These are phyloP conservation scores for Anhinga rufa DNA, from an alignment of 2,113 vertebrate genomes.

Conservation along the genomic window DNA sequence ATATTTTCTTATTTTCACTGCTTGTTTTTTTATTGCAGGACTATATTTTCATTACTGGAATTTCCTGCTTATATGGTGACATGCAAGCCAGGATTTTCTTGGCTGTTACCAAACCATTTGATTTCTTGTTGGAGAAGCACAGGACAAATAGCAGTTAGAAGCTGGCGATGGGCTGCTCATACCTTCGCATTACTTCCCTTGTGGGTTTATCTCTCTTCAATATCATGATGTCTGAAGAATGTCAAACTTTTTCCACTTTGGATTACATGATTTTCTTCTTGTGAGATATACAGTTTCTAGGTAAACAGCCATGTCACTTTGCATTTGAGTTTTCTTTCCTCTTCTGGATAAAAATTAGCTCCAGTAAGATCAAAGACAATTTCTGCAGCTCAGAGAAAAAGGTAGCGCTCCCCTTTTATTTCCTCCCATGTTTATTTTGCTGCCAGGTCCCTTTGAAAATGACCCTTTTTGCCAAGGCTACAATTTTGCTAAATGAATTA, in stretches of 20 bases:
- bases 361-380: not conserved
- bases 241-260: not conserved
- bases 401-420: not conserved
- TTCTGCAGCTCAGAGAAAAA: not conserved
- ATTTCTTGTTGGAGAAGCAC: not conserved
- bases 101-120: conserved; percentile 1
- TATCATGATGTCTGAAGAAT: not conserved
- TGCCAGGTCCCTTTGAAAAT: not conserved
- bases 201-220: not conserved
- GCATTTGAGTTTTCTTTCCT: not conserved
- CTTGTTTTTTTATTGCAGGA: not conserved
- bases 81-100: not conserved
- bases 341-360: not conserved
- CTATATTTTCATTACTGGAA: conserved; percentile 24
- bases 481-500: not conserved
- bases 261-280: not conserved
- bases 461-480: not conserved
- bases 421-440: not conserved
- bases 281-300: not conserved
- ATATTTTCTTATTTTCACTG: not conserved
- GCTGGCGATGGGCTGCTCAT: not conserved
- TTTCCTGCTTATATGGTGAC: not conserved
- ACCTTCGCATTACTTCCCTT: not conserved
- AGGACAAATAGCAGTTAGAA: not conserved
- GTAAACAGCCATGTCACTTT: not conserved